phyloP scores from a whole-genome alignment of 2,113 vertebrate genomes.

The Oncorhynchus keta region DNA sequence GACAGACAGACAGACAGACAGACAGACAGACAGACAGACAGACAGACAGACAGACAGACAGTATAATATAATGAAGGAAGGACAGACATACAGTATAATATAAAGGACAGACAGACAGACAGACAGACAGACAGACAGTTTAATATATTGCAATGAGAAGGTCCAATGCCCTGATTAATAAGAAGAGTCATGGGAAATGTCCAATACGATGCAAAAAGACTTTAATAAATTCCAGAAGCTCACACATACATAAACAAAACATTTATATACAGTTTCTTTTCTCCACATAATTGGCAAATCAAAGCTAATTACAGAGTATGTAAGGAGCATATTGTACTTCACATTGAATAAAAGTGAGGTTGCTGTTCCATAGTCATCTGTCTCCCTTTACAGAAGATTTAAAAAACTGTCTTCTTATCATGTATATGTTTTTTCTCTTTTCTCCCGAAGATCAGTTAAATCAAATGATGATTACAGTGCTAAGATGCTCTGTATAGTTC shows the following conservation, averaged over 20 bases:
- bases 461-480: slow-evolving; percentile 76
- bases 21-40: too few relatives aligned
- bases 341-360: slow-evolving; percentile 77
- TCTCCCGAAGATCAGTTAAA: slow-evolving; percentile 66
- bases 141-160: background rate
- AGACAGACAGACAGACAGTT: background rate
- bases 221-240: slow-evolving; percentile 83
- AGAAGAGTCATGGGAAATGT: slow-evolving; percentile 72
- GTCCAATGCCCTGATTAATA: slow-evolving; percentile 46
- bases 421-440: slow-evolving; percentile 33
- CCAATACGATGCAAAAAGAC: slow-evolving; percentile 81
- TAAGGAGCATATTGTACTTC: slow-evolving; percentile 81
- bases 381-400: slow-evolving; percentile 62
- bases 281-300: slow-evolving; percentile 77
- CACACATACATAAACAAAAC: slow-evolving; percentile 83
- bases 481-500: slow-evolving; percentile 71
- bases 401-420: slow-evolving; percentile 32
- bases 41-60: too few relatives aligned
- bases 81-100: background rate
- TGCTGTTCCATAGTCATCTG: slow-evolving; percentile 30
- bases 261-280: slow-evolving; percentile 71
- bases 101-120: background rate
- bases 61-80: background rate
- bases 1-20: too few relatives aligned
- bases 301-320: slow-evolving; percentile 77